phyloP scores from a whole-genome alignment of 92 coral and sea anemone species.

The Porites rus region DNA sequence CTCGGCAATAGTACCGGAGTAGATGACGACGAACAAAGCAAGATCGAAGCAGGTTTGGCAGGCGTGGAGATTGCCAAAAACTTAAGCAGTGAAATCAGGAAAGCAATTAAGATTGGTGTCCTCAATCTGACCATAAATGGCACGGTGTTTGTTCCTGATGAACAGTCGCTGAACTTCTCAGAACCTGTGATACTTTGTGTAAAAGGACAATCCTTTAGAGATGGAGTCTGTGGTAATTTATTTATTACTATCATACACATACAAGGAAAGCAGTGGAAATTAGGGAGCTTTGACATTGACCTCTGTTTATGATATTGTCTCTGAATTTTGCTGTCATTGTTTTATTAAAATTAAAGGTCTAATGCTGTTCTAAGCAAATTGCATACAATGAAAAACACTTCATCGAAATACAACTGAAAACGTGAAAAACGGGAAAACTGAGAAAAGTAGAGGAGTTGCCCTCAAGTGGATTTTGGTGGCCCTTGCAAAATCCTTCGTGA shows the following conservation, averaged over 20 bases:
- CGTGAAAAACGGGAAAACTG: too few relatives aligned
- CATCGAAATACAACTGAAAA: too few relatives aligned
- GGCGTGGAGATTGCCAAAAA: background rate
- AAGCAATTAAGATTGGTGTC: slow-evolving; percentile 27
- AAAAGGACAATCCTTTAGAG: background rate
- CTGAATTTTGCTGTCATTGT: too few relatives aligned
- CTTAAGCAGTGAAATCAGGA: background rate
- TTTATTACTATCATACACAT: too few relatives aligned
- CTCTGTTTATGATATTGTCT: too few relatives aligned
- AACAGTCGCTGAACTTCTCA: slow-evolving; percentile 7
- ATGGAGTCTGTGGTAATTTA: background rate
- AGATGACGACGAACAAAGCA: background rate
- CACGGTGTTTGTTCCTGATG: slow-evolving; percentile 11
- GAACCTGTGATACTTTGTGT: background rate
- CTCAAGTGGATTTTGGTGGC: too few relatives aligned
- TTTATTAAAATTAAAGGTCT: too few relatives aligned
- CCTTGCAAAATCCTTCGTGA: too few relatives aligned
- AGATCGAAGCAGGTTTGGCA: background rate
- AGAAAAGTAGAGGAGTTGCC: too few relatives aligned
- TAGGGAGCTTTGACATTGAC: background rate
- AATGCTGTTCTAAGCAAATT: too few relatives aligned
- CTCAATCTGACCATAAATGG: slow-evolving; percentile 34
- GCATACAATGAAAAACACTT: too few relatives aligned
- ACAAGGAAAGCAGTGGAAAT: background rate
- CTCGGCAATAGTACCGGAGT: background rate